A percentile compares a stretch with the other conserved stretches of the same genome.
phyloP scores from a whole-genome alignment of 92 coral and sea anemone species.

The Zoanthus sociatus region DNA sequence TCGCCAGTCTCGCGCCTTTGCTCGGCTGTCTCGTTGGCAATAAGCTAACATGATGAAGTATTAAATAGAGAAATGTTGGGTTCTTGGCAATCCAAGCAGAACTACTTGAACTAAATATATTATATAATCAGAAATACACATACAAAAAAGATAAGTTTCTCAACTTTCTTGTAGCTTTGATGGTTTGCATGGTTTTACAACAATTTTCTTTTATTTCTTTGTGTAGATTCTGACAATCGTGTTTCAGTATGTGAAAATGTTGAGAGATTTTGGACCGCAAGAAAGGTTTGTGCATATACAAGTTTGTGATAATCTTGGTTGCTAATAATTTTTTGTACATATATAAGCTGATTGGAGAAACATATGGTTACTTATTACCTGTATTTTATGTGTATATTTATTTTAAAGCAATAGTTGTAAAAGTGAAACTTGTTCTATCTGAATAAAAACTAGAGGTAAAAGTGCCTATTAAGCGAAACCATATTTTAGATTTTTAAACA shows the following conservation, averaged over 20 bases:
- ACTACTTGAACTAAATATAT: too few species aligned
- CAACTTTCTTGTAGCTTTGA: not conserved
- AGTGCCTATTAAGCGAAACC: too few species aligned
- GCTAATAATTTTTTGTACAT: not conserved
- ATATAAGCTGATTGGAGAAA: not conserved
- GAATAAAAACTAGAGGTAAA: not conserved
- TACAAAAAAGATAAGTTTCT: not conserved
- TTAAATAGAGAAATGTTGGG: too few species aligned
- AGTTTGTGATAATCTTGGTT: not conserved
- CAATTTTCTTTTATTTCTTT: not conserved
- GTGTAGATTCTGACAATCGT: constrained; percentile 77
- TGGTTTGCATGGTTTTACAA: not conserved
- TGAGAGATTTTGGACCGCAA: constrained; percentile 83
- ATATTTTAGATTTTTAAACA: too few species aligned
- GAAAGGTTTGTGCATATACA: constrained; percentile 61
- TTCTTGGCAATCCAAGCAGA: too few species aligned
- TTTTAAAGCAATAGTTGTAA: not conserved
- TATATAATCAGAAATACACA: too few species aligned
- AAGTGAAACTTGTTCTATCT: not conserved
- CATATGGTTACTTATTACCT: not conserved
- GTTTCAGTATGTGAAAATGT: constrained; percentile 86
- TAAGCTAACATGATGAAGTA: too few species aligned
- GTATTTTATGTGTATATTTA: not conserved
- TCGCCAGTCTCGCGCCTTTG: too few species aligned
- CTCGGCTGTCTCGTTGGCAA: too few species aligned